Evolutionary conservation across 2,113 vertebrate genomes (phyloP).

Genomic region (Eretmodus cyanostictus): DNA sequence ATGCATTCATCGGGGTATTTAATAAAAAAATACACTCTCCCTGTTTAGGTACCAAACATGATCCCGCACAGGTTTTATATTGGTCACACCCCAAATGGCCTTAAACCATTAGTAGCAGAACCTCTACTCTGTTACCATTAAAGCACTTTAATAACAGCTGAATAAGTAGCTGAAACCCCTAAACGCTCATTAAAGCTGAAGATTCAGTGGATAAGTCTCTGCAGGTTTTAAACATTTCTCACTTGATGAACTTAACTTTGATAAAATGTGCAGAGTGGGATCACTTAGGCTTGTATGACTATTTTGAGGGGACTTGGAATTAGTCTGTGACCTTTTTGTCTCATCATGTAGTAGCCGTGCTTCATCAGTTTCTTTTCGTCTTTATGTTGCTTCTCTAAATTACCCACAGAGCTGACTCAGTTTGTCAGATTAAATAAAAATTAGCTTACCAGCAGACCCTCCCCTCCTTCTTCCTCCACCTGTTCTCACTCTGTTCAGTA

Average conservation of each 20-base stretch:
- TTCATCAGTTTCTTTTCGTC: neutral
- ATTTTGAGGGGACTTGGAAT: neutral
- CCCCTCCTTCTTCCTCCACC: neutral
- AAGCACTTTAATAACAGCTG: neutral
- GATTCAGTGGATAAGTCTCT: neutral
- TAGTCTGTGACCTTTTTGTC: neutral
- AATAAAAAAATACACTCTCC: neutral
- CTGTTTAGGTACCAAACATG: neutral
- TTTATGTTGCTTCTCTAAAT: neutral
- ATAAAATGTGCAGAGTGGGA: neutral
- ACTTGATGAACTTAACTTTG: neutral
- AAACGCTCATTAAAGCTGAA: fast-evolving
- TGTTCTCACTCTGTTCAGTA: neutral
- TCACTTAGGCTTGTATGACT: neutral
- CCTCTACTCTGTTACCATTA: neutral
- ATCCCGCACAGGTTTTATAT: neutral
- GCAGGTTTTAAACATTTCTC: neutral
- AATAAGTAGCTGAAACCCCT: neutral
- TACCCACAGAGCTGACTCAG: neutral
- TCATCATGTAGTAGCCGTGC: fast-evolving
- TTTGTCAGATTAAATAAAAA: neutral
- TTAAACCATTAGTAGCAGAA: neutral
- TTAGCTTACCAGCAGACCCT: neutral
- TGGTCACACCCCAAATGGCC: neutral
- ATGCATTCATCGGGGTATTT: neutral